Percentiles rank a stretch among this genome's conserved stretches.
Conservation (phyloP, 1,140 invertebrate species). For the Zelostemma sp. region DNA sequence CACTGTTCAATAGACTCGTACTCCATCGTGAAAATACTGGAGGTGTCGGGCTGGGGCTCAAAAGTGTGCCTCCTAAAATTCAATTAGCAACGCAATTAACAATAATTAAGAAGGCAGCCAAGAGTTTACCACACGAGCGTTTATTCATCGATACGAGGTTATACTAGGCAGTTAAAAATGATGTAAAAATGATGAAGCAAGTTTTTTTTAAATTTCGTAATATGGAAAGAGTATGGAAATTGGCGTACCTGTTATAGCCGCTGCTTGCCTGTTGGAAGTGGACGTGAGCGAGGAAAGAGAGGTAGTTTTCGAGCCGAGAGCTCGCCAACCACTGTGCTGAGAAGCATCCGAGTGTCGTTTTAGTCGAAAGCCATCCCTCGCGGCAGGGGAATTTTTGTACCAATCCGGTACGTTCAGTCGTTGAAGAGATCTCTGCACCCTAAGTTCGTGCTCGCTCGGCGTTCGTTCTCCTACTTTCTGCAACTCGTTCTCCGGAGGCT, state of each 20-base stretch:
- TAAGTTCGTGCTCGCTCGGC: constrained; percentile 91
- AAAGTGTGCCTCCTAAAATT: too few relatives aligned
- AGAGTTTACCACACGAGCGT: too few relatives aligned
- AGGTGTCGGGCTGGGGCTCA: constrained; percentile 69
- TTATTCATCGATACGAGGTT: too few relatives aligned
- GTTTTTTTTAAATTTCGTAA: too few relatives aligned
- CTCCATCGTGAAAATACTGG: constrained; percentile 84
- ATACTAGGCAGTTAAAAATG: too few relatives aligned
- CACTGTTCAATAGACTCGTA: constrained; percentile 86
- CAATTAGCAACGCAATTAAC: too few relatives aligned
- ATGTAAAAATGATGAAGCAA: too few relatives aligned
- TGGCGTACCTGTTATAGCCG: too few relatives aligned
- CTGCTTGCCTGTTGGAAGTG: constrained; percentile 67
- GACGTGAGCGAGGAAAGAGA: constrained; percentile 77
- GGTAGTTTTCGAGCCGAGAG: constrained; percentile 82
- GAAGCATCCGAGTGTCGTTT: constrained; percentile 78
- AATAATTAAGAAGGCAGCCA: too few relatives aligned
- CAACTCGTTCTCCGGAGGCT: constrained; percentile 94
- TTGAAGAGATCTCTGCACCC: constrained; percentile 91
- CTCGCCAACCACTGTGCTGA: constrained; percentile 77
- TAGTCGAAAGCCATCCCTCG: constrained; percentile 77
- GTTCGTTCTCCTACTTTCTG: constrained; percentile 84
- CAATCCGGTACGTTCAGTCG: constrained; percentile 95
- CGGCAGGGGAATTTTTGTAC: constrained; percentile 87
- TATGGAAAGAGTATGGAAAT: too few relatives aligned